Conservation (phyloP, 2,113 vertebrate species). For the Pseudolaguvia tuberculata region DNA sequence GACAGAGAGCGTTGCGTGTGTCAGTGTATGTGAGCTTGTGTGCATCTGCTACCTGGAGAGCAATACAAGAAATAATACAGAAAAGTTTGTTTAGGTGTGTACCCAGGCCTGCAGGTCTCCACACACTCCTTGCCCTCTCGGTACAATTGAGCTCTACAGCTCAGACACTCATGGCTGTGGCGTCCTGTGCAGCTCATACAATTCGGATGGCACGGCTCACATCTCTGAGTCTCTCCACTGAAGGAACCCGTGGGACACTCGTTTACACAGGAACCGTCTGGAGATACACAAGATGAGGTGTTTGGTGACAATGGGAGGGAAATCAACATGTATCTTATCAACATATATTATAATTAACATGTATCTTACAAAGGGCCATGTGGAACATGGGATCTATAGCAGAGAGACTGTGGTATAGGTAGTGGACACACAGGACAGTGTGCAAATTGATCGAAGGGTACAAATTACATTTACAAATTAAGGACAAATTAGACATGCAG, state of each 20-base stretch:
- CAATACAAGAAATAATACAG: neutral
- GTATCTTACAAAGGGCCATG: too few species aligned
- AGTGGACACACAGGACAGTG: too few species aligned
- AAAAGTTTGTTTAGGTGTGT: conserved; percentile 39
- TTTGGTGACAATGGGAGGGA: conserved; percentile 1
- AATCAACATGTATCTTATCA: too few species aligned
- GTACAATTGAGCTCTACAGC: conserved; percentile 73
- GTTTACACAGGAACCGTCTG: conserved; percentile 79
- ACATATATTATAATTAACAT: neutral
- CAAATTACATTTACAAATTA: too few species aligned
- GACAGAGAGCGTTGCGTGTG: conserved; percentile 19
- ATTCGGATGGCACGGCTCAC: conserved; percentile 73
- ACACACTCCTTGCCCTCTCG: conserved; percentile 76
- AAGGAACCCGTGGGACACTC: conserved; percentile 76
- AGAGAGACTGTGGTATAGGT: too few species aligned
- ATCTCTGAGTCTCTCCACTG: conserved; percentile 62
- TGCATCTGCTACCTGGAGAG: neutral
- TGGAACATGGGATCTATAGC: too few species aligned
- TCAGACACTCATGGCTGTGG: conserved; percentile 74
- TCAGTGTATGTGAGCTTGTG: too few species aligned
- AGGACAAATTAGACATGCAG: too few species aligned
- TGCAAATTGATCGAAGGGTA: neutral
- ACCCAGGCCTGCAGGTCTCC: conserved; percentile 78
- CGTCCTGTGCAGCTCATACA: conserved; percentile 77
- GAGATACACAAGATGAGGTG: conserved; percentile 11